These are phyloP conservation scores for Acronicta aceris DNA, from an alignment of 2,888 invertebrate species.

Conservation along the genomic window DNA sequence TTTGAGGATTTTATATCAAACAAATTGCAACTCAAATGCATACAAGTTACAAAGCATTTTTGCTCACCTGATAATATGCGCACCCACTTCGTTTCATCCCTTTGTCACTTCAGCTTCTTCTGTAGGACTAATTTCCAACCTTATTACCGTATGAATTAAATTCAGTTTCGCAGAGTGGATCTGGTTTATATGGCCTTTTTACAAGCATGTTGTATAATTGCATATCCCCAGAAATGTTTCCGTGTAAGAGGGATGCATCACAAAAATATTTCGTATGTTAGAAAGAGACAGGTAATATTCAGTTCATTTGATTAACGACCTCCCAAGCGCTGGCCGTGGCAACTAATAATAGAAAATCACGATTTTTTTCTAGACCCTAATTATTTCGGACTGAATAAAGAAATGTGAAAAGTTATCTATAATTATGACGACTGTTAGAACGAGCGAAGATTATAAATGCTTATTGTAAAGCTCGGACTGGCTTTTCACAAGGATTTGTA, in stretches of 20 bases:
- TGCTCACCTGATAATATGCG: background rate
- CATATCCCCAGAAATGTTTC: conserved; percentile 47
- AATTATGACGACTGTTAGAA: too few species aligned
- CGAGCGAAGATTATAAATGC: too few species aligned
- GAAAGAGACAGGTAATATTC: conserved; percentile 47
- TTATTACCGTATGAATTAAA: background rate
- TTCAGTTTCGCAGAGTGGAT: background rate
- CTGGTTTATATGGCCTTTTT: conserved; percentile 2
- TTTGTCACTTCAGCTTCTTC: conserved; percentile 1
- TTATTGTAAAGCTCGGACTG: too few species aligned
- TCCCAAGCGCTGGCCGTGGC: conserved; percentile 47
- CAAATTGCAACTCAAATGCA: conserved; percentile 32
- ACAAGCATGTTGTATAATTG: conserved; percentile 38
- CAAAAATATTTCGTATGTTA: conserved; percentile 8
- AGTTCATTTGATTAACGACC: conserved; percentile 57
- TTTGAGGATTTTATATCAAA: background rate
- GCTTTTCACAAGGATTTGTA: too few species aligned
- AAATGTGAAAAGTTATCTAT: conserved; percentile 3
- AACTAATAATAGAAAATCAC: conserved; percentile 62
- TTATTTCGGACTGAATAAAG: conserved; percentile 4
- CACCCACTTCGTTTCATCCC: conserved; percentile 25
- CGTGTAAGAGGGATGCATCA: conserved; percentile 51
- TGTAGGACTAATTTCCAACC: conserved; percentile 32
- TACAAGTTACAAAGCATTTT: conserved; percentile 20
- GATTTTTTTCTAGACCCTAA: conserved; percentile 1